These are phyloP conservation scores for Mastacembelus armatus DNA, from an alignment of 2,797 vertebrate species.

Conservation along the genomic window DNA sequence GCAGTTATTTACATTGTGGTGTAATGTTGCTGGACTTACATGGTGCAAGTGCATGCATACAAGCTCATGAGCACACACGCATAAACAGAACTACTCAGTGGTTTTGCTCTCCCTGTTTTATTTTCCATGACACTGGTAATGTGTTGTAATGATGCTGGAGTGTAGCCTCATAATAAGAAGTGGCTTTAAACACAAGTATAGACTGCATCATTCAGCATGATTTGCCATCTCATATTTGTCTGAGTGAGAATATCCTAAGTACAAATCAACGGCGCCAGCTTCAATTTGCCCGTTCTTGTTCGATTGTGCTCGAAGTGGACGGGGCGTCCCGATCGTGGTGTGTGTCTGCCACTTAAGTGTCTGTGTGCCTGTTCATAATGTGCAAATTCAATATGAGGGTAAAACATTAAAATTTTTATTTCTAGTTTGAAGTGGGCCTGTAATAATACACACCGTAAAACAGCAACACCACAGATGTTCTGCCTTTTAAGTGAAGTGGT, in stretches of 20 bases:
- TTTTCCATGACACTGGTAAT: slow-evolving; percentile 55
- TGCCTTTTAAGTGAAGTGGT: slow-evolving; percentile 17
- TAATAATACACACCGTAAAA: slow-evolving; percentile 22
- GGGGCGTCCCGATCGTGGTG: slow-evolving; percentile 4
- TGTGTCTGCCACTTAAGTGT: too few relatives aligned
- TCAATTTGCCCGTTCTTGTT: slow-evolving; percentile 34
- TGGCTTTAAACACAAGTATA: slow-evolving; percentile 29
- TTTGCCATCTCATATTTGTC: slow-evolving; percentile 22
- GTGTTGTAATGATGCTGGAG: slow-evolving; percentile 47
- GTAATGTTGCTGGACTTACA: slow-evolving; percentile 37
- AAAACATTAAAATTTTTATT: slow-evolving; percentile 25
- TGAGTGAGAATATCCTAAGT: slow-evolving; percentile 23
- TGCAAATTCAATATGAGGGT: slow-evolving; percentile 20
- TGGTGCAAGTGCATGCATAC: slow-evolving; percentile 28
- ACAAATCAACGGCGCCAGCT: slow-evolving; percentile 37
- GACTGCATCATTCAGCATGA: slow-evolving; percentile 28
- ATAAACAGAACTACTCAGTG: slow-evolving; percentile 7
- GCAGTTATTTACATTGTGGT: slow-evolving; percentile 66
- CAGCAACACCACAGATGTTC: slow-evolving; percentile 10
- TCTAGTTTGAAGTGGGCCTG: slow-evolving; percentile 21
- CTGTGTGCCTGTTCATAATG: slow-evolving; percentile 10
- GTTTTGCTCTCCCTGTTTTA: slow-evolving; percentile 39
- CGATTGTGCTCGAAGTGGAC: slow-evolving; percentile 25
- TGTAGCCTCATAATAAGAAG: slow-evolving; percentile 28
- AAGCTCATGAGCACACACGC: slow-evolving; percentile 1